Evolutionary conservation across 2,888 invertebrate genomes (phyloP).

Genomic region (Drosophila percnosoma): DNA sequence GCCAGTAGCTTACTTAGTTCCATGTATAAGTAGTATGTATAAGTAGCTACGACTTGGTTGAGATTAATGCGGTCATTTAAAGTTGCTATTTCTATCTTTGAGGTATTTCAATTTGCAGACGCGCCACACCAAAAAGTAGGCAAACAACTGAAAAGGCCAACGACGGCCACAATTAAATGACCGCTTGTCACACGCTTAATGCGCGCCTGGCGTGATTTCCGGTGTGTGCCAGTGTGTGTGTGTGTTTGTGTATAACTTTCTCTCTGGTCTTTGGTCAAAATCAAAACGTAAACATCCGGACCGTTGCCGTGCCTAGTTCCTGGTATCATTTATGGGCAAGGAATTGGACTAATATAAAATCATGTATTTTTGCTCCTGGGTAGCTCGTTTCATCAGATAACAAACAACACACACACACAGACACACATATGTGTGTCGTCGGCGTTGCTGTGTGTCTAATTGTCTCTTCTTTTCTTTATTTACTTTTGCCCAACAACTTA

Average conservation of each 20-base stretch:
- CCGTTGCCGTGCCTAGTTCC: constrained; percentile 70
- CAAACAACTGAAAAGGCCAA: constrained; percentile 17
- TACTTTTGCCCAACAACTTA: constrained; percentile 67
- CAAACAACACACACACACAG: constrained; percentile 29
- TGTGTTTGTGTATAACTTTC: constrained; percentile 6
- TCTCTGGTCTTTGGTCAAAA: constrained; percentile 36
- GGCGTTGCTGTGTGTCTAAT: constrained; percentile 24
- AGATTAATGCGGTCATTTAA: constrained; percentile 23
- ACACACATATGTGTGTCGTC: not conserved
- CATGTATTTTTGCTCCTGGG: constrained; percentile 68
- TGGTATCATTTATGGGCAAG: constrained; percentile 43
- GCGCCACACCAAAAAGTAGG: constrained; percentile 35
- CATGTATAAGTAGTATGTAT: too few relatives aligned
- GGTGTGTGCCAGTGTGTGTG: constrained; percentile 1
- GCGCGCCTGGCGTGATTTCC: constrained; percentile 75
- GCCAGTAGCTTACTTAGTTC: not conserved
- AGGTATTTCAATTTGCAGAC: constrained; percentile 12
- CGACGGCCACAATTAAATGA: constrained; percentile 46
- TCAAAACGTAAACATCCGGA: constrained; percentile 73
- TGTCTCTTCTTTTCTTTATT: constrained; percentile 47
- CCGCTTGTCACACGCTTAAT: constrained; percentile 67
- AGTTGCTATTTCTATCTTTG: constrained; percentile 7
- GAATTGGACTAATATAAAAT: constrained; percentile 67
- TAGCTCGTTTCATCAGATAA: constrained; percentile 74
- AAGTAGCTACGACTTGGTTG: not conserved